Evolutionary conservation across 2,797 vertebrate genomes (phyloP).

Genomic region (Hoplostethus atlanticus): DNA sequence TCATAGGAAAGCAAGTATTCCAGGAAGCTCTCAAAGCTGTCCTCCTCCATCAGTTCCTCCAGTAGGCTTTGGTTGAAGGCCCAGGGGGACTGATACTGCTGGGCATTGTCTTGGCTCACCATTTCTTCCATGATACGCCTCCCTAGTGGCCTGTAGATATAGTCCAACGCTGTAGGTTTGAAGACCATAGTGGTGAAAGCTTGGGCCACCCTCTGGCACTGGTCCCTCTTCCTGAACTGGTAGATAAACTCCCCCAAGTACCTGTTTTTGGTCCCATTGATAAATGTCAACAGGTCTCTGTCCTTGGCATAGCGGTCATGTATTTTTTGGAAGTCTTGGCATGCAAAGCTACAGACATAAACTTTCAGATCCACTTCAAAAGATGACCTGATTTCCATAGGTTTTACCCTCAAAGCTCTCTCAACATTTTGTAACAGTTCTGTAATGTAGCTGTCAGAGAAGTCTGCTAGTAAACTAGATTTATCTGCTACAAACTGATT

Average conservation of each 20-base stretch:
- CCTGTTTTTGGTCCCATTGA: conserved; percentile 64
- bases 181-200: conserved; percentile 74
- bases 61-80: conserved; percentile 75
- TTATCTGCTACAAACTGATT: conserved; percentile 74
- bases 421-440: conserved; percentile 80
- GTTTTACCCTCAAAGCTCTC: conserved; percentile 65
- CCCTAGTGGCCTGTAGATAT: conserved; percentile 73
- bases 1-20: conserved; percentile 75
- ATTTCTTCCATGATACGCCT: conserved; percentile 71
- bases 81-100: conserved; percentile 57
- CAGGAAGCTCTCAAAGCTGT: conserved; percentile 73
- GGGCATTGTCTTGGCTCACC: conserved; percentile 33
- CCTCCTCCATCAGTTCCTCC: conserved; percentile 76
- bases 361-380: conserved; percentile 84
- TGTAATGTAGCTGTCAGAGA: conserved; percentile 78
- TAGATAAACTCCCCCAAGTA: conserved; percentile 75
- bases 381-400: conserved; percentile 63
- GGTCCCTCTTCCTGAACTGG: conserved; percentile 78
- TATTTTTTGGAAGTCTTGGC: conserved; percentile 77
- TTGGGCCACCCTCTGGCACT: conserved; percentile 74
- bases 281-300: conserved; percentile 53
- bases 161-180: conserved; percentile 73
- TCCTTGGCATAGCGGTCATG: conserved; percentile 76
- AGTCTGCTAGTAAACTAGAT: conserved; percentile 65
- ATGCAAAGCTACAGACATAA: conserved; percentile 76